These are phyloP conservation scores for Bactericera cockerelli DNA, from an alignment of 1,140 invertebrate species.

Conservation along the genomic window DNA sequence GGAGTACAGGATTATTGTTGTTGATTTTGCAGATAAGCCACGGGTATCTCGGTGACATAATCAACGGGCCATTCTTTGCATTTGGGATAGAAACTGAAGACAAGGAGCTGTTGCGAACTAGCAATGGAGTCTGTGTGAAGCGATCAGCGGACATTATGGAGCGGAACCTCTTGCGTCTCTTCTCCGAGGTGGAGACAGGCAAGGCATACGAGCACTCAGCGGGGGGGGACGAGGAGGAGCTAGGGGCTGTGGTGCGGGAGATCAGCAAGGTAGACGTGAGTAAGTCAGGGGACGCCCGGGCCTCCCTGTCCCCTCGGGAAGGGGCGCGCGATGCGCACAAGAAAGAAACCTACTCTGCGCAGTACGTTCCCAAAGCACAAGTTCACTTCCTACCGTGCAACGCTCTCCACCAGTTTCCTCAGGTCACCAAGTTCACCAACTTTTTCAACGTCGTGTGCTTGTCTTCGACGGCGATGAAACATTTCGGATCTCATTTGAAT, in stretches of 20 bases:
- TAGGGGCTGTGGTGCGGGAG: conserved; percentile 14
- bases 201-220: conserved; percentile 32
- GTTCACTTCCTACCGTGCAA: neutral
- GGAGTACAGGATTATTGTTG: no score
- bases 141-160: conserved; percentile 47
- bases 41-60: conserved; percentile 69
- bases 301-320: neutral
- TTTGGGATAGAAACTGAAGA: conserved; percentile 55
- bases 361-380: neutral
- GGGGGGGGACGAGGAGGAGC: conserved; percentile 18
- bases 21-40: no score
- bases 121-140: conserved; percentile 33
- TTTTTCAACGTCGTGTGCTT: neutral
- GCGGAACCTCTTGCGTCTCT: conserved; percentile 43
- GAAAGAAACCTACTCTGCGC: conserved; percentile 1
- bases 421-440: neutral
- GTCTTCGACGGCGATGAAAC: neutral
- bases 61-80: conserved; percentile 61
- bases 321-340: neutral
- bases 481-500: neutral
- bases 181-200: conserved; percentile 42
- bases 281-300: conserved; percentile 33
- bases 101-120: conserved; percentile 40
- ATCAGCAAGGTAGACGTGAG: neutral
- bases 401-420: neutral